Evolutionary conservation across 2,888 invertebrate genomes (phyloP), one percentile per base, ranked within the genome.

Genomic region (Athripsodes cinereus): DNA sequence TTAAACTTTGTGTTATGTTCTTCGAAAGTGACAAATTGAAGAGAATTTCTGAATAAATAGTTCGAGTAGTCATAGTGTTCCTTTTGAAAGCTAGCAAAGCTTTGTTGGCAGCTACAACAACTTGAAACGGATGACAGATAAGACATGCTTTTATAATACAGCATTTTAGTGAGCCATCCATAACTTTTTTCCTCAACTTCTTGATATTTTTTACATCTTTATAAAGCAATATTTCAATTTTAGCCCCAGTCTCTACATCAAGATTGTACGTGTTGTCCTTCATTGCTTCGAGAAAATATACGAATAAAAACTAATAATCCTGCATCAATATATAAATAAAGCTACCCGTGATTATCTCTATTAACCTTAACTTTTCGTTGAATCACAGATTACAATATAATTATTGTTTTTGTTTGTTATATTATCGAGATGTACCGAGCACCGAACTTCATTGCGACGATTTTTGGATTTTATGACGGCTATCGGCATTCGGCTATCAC

Each of bases 1-100:
- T 74, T 52, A 90, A 72, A 61, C 88, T 86, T 63, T 83, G 82
- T 2, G 83, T 78, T 62, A 89, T 89, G 65, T 86, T 87, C 67
- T 82, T 86, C 0, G 86, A 81, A 1, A 82, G 70, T 0, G 87
- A 87, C 59, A 89, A 72, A 69, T 85, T 85, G 68, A 79, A 88
- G 18, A 89, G 67, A 51, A 87, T 77, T 71, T 89, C 88, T 0
- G 85, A 80, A 67, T 75, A 83, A 1, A 87, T 66, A 8, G 77
- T 80, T 66, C 79, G 81, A 0, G 88, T 88, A 0, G 81, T 80
- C 68, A 85, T 71, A 34, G 69, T 71, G 11, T 70, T 69, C 1
- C 68, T 68, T 65, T 76, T 79, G 52, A 79, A 74, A 1, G 79
- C 72, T 0, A 82, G 65, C 0, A 76, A 75, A 2, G 88, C 86